A percentile compares a stretch with the other conserved stretches of the same genome.
phyloP scores from a whole-genome alignment of 1,140 invertebrate genomes.

The Drosophila repletoides region DNA sequence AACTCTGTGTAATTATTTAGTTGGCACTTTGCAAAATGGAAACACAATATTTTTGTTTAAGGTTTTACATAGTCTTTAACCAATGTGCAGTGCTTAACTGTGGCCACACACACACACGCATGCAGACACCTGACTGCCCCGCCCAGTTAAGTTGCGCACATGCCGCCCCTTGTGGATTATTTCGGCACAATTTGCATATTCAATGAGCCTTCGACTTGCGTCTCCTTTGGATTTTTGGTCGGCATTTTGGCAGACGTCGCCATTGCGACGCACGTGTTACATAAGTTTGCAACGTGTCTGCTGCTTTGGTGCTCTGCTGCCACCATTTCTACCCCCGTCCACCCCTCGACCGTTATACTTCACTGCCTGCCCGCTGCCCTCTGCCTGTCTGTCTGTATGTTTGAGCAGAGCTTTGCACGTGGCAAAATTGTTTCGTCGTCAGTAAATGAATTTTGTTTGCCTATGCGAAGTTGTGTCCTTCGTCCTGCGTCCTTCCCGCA shows the following conservation, averaged over 20 bases:
- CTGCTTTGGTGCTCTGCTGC: neutral
- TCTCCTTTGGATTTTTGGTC: conserved; percentile 2
- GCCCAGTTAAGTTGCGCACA: conserved; percentile 30
- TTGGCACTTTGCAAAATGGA: too few relatives aligned
- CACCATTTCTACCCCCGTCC: neutral
- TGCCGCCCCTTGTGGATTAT: conserved; percentile 45
- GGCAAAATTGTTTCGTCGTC: conserved; percentile 74
- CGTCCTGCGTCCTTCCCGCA: conserved; percentile 12
- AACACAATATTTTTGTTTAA: neutral
- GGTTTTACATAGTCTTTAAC: neutral
- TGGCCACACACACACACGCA: neutral
- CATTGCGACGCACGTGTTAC: conserved; percentile 63
- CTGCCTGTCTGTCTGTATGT: neutral
- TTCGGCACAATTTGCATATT: conserved; percentile 79
- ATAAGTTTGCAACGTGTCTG: conserved; percentile 70
- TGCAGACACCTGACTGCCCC: conserved; percentile 2
- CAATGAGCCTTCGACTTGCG: conserved; percentile 58
- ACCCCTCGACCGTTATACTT: neutral
- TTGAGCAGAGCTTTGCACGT: conserved; percentile 56
- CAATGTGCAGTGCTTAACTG: conserved; percentile 25
- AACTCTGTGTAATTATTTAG: too few relatives aligned
- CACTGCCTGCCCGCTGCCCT: neutral
- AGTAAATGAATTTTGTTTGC: conserved; percentile 78
- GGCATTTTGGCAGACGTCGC: conserved; percentile 18
- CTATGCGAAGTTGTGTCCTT: conserved; percentile 12